phyloP scores from a whole-genome alignment of 2,113 vertebrate species.

The Oophaga pumilio region DNA sequence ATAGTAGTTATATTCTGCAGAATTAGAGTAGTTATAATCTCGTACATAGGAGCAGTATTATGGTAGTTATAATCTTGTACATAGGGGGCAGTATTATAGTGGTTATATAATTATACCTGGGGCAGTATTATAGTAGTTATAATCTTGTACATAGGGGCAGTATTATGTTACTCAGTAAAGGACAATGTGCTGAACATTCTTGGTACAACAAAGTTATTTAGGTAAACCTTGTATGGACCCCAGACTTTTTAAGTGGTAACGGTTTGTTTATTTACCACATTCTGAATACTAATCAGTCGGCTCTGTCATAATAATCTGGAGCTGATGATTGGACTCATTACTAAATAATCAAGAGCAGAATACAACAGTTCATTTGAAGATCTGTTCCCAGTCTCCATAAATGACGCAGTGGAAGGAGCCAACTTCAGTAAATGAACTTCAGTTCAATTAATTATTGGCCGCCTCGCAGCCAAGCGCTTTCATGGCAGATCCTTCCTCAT shows the following conservation, averaged over 20 bases:
- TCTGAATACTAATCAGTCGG: not conserved
- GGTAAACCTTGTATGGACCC: not conserved
- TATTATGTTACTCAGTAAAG: not conserved
- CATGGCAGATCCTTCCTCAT: slow-evolving; percentile 38
- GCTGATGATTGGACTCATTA: slow-evolving; percentile 11
- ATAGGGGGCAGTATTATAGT: slow-evolving; percentile 5
- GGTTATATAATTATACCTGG: not conserved
- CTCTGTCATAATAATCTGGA: slow-evolving; percentile 21
- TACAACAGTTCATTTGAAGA: not conserved
- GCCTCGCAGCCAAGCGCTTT: slow-evolving; percentile 35
- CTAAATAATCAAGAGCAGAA: slow-evolving; percentile 16
- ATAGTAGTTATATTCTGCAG: not conserved
- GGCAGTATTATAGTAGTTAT: not conserved
- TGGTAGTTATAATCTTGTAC: not conserved
- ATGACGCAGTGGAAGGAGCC: not conserved
- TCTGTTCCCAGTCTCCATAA: slow-evolving; percentile 30
- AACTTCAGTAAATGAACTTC: slow-evolving; percentile 31
- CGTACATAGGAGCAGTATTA: not conserved
- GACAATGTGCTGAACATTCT: too few relatives aligned
- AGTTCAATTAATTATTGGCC: slow-evolving; percentile 51
- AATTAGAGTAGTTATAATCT: not conserved
- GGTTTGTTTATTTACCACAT: not conserved
- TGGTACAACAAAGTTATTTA: too few relatives aligned
- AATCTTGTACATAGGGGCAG: not conserved
- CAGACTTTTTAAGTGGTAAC: not conserved